Conservation (phyloP, 2,113 vertebrate species). For the Rhineura floridana region DNA sequence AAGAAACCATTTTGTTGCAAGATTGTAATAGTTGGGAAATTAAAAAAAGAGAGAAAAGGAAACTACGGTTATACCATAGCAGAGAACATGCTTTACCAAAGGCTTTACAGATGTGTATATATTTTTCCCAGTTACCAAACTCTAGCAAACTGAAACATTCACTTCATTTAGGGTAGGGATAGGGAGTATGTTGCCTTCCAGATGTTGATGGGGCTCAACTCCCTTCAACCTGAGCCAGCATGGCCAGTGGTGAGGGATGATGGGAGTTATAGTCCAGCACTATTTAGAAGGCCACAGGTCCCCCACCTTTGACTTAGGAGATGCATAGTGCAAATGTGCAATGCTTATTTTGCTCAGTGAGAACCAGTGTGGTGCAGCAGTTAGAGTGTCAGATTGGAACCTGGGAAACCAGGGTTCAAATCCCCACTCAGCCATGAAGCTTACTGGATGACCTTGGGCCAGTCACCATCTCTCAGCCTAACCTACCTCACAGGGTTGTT, state of each 20-base stretch:
- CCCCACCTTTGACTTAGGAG: not conserved
- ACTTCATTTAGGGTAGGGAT: conserved; percentile 7
- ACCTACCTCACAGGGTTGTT: no score
- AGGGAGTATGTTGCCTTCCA: not conserved
- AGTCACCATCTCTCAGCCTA: no score
- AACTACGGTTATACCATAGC: conserved; percentile 13
- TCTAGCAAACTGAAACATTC: conserved; percentile 19
- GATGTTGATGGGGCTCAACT: not conserved
- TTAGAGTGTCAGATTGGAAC: no score
- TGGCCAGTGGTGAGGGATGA: not conserved
- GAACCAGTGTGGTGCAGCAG: no score
- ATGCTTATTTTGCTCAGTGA: no score
- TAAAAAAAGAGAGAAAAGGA: conserved; percentile 5
- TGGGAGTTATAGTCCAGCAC: not conserved
- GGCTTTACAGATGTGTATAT: not conserved
- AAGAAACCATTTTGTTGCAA: conserved; percentile 59
- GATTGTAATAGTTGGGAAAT: conserved; percentile 39
- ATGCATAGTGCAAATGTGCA: no score
- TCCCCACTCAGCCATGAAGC: no score
- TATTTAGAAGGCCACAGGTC: not conserved
- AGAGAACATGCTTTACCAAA: not conserved
- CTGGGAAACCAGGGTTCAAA: no score
- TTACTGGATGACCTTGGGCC: no score
- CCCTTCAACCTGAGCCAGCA: not conserved
- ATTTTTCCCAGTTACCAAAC: not conserved